phyloP scores from a whole-genome alignment of 2,113 vertebrate species.

The Hymenochirus boettgeri region DNA sequence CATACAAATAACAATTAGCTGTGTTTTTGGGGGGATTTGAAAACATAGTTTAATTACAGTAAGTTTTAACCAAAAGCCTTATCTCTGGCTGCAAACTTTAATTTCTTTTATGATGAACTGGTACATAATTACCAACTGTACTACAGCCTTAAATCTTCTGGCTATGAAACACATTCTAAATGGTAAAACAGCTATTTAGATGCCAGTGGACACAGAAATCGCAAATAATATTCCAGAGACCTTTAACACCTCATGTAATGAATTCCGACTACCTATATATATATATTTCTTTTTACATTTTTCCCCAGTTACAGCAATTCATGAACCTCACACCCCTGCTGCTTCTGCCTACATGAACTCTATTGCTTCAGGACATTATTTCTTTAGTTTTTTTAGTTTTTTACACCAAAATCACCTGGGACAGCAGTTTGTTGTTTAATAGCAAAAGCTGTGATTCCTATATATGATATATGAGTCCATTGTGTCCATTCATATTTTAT shows the following conservation, averaged over 20 bases:
- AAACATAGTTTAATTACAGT: background rate
- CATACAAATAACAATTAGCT: no score
- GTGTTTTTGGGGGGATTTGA: background rate
- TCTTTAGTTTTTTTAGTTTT: constrained; percentile 9
- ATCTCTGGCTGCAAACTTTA: background rate
- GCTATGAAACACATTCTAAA: constrained; percentile 17
- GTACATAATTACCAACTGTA: constrained; percentile 10
- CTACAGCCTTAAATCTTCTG: constrained; percentile 9
- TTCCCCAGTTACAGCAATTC: constrained; percentile 17
- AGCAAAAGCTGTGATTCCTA: constrained; percentile 20
- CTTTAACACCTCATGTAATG: constrained; percentile 25
- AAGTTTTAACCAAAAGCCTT: constrained; percentile 1
- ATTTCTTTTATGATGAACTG: constrained; percentile 6
- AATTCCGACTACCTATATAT: constrained; percentile 19
- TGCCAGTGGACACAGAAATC: constrained; percentile 16
- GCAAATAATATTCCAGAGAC: constrained; percentile 13
- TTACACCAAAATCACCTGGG: constrained; percentile 25
- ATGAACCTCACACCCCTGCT: constrained; percentile 28
- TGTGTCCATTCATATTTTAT: no score
- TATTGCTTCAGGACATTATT: constrained; percentile 23
- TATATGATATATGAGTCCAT: no score
- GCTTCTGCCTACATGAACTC: constrained; percentile 17
- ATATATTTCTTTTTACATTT: constrained; percentile 22
- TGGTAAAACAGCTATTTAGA: constrained; percentile 12
- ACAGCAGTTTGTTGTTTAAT: constrained; percentile 18